Evolutionary conservation across 1,140 invertebrate species (phyloP).

Genomic region (Elysia chlorotica): DNA sequence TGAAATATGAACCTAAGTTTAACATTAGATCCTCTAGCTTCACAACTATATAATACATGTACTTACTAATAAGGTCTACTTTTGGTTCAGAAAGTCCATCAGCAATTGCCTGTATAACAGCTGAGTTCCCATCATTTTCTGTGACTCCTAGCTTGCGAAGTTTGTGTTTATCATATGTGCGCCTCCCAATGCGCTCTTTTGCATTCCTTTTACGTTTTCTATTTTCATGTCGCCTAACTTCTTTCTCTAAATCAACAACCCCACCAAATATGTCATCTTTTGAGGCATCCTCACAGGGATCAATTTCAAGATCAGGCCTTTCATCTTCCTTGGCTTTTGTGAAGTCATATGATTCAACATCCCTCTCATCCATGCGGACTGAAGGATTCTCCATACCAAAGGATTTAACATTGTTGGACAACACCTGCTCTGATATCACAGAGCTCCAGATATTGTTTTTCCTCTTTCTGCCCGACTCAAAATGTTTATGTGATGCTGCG

Average conservation of each 20-base stretch:
- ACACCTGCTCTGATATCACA: constrained; percentile 42
- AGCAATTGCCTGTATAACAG: constrained; percentile 36
- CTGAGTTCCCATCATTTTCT: constrained; percentile 25
- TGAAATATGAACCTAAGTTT: no score
- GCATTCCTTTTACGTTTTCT: constrained; percentile 13
- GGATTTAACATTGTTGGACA: constrained; percentile 35
- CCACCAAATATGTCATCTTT: constrained; percentile 31
- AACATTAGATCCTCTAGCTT: no score
- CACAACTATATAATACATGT: no score
- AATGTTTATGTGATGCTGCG: no score
- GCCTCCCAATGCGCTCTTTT: constrained; percentile 29
- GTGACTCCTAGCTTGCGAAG: constrained; percentile 21
- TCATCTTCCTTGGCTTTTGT: constrained; percentile 37
- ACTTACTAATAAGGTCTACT: constrained; percentile 46
- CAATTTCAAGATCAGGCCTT: constrained; percentile 23
- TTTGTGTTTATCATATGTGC: constrained; percentile 27
- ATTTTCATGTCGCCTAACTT: background rate
- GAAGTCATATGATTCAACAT: constrained; percentile 46
- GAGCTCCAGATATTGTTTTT: constrained; percentile 45
- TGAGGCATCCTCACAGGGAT: constrained; percentile 18
- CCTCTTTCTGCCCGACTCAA: constrained; percentile 24
- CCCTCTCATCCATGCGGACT: constrained; percentile 21
- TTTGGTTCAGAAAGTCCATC: constrained; percentile 40
- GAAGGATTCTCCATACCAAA: constrained; percentile 33
- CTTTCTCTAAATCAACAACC: constrained; percentile 32